A percentile compares a stretch with the other conserved stretches of the same genome.
These are phyloP conservation scores for Adelosebastes latens DNA, from an alignment of 2,797 vertebrate species.

Conservation along the genomic window DNA sequence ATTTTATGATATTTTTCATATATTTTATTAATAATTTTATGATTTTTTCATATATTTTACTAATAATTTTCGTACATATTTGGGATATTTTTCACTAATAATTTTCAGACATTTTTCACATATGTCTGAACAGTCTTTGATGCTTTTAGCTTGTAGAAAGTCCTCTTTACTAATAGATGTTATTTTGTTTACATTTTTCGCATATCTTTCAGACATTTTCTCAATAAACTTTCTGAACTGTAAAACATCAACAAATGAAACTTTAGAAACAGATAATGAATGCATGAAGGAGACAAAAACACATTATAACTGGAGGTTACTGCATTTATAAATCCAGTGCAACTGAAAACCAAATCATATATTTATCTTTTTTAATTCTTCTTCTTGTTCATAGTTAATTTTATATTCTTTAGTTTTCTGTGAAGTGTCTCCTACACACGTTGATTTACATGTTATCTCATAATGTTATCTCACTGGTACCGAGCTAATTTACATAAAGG, in stretches of 20 bases:
- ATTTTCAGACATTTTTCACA: no score
- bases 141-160: no score
- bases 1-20: no score
- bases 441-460: conserved; percentile 7
- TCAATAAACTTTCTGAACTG: background rate
- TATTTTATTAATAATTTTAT: no score
- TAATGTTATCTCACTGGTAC: background rate
- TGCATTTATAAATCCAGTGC: background rate
- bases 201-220: no score
- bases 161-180: no score
- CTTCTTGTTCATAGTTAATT: background rate
- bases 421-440: background rate
- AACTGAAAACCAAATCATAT: background rate
- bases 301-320: background rate
- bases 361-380: background rate
- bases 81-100: no score
- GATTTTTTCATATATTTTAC: no score
- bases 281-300: background rate
- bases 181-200: no score
- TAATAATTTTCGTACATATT: no score
- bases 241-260: background rate
- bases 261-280: background rate
- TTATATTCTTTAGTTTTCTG: background rate
- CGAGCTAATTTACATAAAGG: conserved; percentile 6
- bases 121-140: no score